Percentiles rank a stretch among this genome's conserved stretches.
Conservation (phyloP, 2,113 vertebrate genomes). For the Spea multiplicata region DNA sequence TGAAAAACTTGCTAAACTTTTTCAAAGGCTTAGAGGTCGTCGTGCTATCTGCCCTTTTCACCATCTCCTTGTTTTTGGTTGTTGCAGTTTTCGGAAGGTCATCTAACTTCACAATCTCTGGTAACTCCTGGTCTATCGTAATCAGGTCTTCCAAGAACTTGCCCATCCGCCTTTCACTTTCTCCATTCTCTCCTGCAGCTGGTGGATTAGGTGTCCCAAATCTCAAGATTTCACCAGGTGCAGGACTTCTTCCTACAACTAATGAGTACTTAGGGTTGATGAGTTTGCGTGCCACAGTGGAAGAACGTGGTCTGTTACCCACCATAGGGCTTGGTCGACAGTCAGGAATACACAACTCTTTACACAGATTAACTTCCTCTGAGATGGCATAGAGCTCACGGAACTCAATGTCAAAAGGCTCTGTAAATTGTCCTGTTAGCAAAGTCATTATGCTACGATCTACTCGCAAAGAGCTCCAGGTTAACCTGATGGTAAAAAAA, state of each 20-base stretch:
- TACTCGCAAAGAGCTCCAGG: constrained; percentile 84
- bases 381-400: constrained; percentile 90
- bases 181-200: constrained; percentile 48
- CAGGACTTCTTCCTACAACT: constrained; percentile 62
- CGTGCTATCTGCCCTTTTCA: constrained; percentile 54
- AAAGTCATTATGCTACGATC: constrained; percentile 88
- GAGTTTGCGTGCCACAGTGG: constrained; percentile 83
- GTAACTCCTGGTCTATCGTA: constrained; percentile 65
- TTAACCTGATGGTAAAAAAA: constrained; percentile 71
- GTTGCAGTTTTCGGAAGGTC: constrained; percentile 48
- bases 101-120: constrained; percentile 61
- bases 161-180: constrained; percentile 60
- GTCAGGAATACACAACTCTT: constrained; percentile 69
- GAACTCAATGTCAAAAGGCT: constrained; percentile 87
- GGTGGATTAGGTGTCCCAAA: constrained; percentile 56
- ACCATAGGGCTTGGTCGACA: constrained; percentile 39
- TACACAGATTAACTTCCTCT: constrained; percentile 79
- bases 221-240: constrained; percentile 68
- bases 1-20: constrained; percentile 55
- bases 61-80: constrained; percentile 49
- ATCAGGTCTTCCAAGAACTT: constrained; percentile 69
- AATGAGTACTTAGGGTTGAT: constrained; percentile 91
- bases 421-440: constrained; percentile 85
- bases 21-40: constrained; percentile 57
- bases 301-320: constrained; percentile 50